phyloP scores from a whole-genome alignment of 2,888 invertebrate species.

The Trachelus stipa region DNA sequence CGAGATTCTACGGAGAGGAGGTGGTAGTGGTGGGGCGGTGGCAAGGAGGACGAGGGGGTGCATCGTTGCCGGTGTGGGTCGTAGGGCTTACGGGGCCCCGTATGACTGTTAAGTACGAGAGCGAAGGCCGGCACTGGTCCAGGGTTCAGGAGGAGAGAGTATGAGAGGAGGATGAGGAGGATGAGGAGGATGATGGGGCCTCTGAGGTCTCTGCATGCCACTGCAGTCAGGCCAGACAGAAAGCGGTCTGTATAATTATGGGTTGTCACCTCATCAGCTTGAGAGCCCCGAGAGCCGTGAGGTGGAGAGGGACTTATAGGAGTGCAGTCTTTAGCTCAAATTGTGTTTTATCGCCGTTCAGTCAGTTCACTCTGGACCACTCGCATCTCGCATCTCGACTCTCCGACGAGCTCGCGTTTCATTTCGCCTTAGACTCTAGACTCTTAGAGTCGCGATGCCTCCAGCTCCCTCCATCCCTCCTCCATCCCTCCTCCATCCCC shows the following conservation, averaged over 20 bases:
- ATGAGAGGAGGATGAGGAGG: slow-evolving; percentile 14
- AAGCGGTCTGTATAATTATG: slow-evolving; percentile 66
- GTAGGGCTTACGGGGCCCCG: neutral
- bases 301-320: slow-evolving; percentile 44
- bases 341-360: slow-evolving; percentile 63
- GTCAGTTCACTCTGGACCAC: slow-evolving; percentile 12
- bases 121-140: neutral
- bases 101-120: neutral
- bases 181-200: slow-evolving; percentile 57
- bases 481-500: too few species aligned
- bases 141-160: slow-evolving; percentile 22
- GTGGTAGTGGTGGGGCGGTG: slow-evolving; percentile 25
- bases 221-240: slow-evolving; percentile 65
- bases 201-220: slow-evolving; percentile 60
- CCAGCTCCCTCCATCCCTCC: neutral
- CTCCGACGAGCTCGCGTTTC: slow-evolving; percentile 35
- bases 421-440: slow-evolving; percentile 20
- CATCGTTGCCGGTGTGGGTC: slow-evolving; percentile 56
- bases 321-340: slow-evolving; percentile 64
- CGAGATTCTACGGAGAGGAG: slow-evolving; percentile 15
- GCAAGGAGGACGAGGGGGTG: neutral
- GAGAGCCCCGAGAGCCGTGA: slow-evolving; percentile 36
- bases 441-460: neutral
- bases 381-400: slow-evolving; percentile 49
- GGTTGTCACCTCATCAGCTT: slow-evolving; percentile 67